Evolutionary conservation across 2,113 vertebrate species (phyloP).

Genomic region (Notothenia coriiceps): DNA sequence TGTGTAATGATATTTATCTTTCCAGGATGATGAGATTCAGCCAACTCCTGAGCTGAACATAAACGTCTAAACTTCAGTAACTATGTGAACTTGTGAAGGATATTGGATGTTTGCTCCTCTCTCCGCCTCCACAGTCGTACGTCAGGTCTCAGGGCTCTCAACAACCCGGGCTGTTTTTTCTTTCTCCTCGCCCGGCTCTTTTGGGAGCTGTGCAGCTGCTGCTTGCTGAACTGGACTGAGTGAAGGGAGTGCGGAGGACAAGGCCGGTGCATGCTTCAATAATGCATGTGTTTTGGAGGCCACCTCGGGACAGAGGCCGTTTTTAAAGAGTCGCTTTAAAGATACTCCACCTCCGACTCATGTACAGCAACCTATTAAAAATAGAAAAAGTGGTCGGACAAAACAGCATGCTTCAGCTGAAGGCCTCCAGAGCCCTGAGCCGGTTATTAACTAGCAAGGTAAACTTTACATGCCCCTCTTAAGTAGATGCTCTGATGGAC

Average conservation of each 20-base stretch:
- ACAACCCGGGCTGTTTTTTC: constrained; percentile 28
- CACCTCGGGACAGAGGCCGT: constrained; percentile 66
- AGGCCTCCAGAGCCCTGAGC: constrained; percentile 56
- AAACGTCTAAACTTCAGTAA: constrained; percentile 6
- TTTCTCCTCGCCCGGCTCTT: constrained; percentile 27
- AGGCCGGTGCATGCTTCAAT: constrained; percentile 67
- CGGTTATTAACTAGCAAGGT: constrained; percentile 53
- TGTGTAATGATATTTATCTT: no score
- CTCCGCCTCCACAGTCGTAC: constrained; percentile 12
- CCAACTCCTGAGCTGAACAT: not conserved
- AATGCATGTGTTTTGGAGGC: constrained; percentile 72
- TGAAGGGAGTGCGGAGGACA: constrained; percentile 46
- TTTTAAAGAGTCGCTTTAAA: constrained; percentile 71
- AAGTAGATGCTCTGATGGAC: constrained; percentile 53
- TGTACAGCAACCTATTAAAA: constrained; percentile 78
- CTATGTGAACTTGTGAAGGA: constrained; percentile 16
- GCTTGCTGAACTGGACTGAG: constrained; percentile 64
- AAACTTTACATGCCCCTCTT: constrained; percentile 41
- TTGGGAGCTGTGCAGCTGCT: constrained; percentile 49
- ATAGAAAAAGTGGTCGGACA: constrained; percentile 76
- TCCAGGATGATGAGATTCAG: not conserved
- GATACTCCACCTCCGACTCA: constrained; percentile 58
- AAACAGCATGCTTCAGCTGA: constrained; percentile 61
- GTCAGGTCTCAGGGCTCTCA: constrained; percentile 39
- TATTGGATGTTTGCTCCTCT: constrained; percentile 18